Percentiles rank a stretch among this genome's conserved stretches.
Conservation (phyloP, 2,797 vertebrate species). For the Hemitrygon akajei region DNA sequence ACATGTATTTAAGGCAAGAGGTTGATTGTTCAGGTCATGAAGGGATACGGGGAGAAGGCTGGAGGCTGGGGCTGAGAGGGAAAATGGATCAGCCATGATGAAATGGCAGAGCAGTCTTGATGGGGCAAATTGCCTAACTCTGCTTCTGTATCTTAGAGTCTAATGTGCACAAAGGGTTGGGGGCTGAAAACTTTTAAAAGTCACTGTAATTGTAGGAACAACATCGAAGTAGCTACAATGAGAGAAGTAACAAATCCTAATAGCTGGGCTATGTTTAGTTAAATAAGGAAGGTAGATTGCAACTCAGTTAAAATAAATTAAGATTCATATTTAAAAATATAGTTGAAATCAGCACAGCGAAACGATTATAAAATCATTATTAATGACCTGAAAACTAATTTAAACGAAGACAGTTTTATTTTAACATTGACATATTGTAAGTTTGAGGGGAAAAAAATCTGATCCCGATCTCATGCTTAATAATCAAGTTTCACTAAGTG, state of each 20-base stretch:
- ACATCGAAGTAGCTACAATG: neutral
- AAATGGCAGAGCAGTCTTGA: too few species aligned
- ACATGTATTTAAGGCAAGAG: too few species aligned
- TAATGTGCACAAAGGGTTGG: too few species aligned
- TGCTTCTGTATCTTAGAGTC: too few species aligned
- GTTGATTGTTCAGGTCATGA: too few species aligned
- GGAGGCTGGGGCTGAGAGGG: too few species aligned
- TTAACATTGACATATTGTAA: neutral
- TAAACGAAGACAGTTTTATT: neutral
- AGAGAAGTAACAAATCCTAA: neutral
- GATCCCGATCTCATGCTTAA: neutral
- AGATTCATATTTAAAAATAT: neutral
- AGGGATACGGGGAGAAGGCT: too few species aligned
- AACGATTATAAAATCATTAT: neutral
- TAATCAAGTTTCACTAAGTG: neutral
- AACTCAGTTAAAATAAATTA: neutral
- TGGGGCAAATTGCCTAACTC: too few species aligned
- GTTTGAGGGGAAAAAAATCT: neutral
- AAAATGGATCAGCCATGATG: too few species aligned
- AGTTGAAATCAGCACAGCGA: neutral
- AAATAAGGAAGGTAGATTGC: neutral
- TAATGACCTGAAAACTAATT: neutral
- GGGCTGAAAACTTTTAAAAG: too few species aligned
- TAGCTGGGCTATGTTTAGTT: neutral
- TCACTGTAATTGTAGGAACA: neutral